A percentile compares a stretch with the other conserved stretches of the same genome.
Evolutionary conservation across 2,113 vertebrate genomes (phyloP).

Genomic region (Halichoeres trimaculatus): DNA sequence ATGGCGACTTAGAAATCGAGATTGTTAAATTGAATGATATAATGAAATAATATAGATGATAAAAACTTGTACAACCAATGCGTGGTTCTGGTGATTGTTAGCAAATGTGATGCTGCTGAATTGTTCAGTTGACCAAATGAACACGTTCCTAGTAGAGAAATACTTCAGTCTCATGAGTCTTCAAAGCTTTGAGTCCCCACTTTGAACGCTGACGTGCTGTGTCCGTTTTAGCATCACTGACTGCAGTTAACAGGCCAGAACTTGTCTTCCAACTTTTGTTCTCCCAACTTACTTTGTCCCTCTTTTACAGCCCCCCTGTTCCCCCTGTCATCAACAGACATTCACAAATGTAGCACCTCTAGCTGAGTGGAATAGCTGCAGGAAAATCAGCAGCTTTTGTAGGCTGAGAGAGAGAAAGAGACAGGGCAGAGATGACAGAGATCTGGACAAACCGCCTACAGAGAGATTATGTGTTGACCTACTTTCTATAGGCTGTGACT

Average conservation of each 20-base stretch:
- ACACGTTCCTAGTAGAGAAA: too few relatives aligned
- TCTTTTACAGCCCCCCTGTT: background rate
- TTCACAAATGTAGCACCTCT: background rate
- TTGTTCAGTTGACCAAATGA: too few relatives aligned
- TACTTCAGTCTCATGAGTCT: too few relatives aligned
- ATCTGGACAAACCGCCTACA: background rate
- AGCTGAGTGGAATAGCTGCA: constrained; percentile 7
- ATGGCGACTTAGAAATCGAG: too few relatives aligned
- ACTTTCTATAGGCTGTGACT: constrained; percentile 9
- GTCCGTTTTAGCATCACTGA: background rate
- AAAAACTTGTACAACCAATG: too few relatives aligned
- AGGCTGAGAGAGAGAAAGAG: background rate
- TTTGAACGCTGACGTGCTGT: background rate
- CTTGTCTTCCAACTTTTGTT: background rate
- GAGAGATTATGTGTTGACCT: constrained; percentile 7
- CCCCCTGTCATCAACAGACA: background rate
- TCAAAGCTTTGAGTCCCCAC: background rate
- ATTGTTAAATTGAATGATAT: too few relatives aligned
- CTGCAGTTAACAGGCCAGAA: background rate
- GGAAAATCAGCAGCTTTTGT: constrained; percentile 40
- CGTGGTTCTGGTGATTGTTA: too few relatives aligned
- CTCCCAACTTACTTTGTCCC: background rate
- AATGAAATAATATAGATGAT: too few relatives aligned
- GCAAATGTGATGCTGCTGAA: too few relatives aligned
- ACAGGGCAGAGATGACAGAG: constrained; percentile 15